Evolutionary conservation across 2,113 vertebrate genomes (phyloP).

Genomic region (Muntiacus muntjak): DNA sequence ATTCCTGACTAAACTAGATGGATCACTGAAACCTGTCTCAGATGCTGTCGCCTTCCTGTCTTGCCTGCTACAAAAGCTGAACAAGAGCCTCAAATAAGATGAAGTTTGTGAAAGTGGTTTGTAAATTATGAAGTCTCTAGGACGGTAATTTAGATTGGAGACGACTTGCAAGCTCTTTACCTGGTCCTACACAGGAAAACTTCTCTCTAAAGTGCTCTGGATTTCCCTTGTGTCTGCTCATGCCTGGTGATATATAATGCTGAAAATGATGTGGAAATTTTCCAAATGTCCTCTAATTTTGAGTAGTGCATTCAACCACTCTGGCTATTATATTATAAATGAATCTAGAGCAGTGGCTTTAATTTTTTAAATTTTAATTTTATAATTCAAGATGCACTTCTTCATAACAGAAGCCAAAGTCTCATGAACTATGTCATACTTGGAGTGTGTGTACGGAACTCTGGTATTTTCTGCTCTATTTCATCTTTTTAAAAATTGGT

Average conservation of each 20-base stretch:
- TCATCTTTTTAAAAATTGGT: not conserved
- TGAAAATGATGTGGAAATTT: not conserved
- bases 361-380: not conserved
- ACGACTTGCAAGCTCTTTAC: not conserved
- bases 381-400: not conserved
- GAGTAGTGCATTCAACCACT: not conserved
- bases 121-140: not conserved
- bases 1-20: not conserved
- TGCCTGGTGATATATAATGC: not conserved
- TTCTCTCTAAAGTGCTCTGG: not conserved
- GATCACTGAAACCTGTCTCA: not conserved
- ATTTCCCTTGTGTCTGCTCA: not conserved
- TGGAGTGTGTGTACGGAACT: not conserved
- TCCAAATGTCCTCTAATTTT: not conserved
- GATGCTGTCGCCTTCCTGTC: not conserved
- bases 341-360: not conserved
- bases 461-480: not conserved
- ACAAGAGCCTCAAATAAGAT: not conserved
- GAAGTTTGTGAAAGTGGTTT: not conserved
- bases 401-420: not conserved
- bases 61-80: not conserved
- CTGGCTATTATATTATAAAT: not conserved
- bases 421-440: not conserved
- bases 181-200: not conserved
- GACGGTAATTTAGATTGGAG: not conserved